Base-by-base conservation (phyloP, 2,797 vertebrate genomes). In the Gallinago stenura region DNA sequence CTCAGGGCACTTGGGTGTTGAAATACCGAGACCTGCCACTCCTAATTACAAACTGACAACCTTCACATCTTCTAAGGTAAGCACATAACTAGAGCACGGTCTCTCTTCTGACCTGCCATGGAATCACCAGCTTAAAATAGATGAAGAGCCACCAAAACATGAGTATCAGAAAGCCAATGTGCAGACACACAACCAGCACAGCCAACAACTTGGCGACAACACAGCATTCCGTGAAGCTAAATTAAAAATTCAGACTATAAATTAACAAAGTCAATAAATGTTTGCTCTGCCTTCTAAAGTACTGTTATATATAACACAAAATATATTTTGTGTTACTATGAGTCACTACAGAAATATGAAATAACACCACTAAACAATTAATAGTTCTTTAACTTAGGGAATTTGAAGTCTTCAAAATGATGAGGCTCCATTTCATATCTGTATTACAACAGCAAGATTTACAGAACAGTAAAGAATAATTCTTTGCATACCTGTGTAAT, bases 401-500 rank as follows among this genome's bases (percentile, higher is more conserved):
- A 94, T 81, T 13, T 15, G 57, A 68, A 78, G 50, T 45, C 10
- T 68, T 86, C 31, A 69, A 61, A 86, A 61, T 50, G 10, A 68
- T 3, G 8, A 64, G 35, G 41, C 30, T 81, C 28, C 51, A 31
- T 72, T 95, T 87, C 51, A 41, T 18, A 82, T 18, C 58, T 18
- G 17, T 33, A 46, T 56, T 72, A 53, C 54, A 64, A 3, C 54
- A 88, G 17, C n/a, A 79, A 80, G 75, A 71, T 54, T 73, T 80
- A 77, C 35, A 87, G 56, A 89, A 83, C 43, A 73, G 33, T 35
- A 80, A 73, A 75, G 68, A 92, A 48, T 25, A 78, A 65, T 71
- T 83, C 20, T 73, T 76, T 41, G 76, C 61, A 50, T 45, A 94
- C 84, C 97, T 94, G 86, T 92, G 91, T 93, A 97, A 97, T 95